Conservation (phyloP, 2,797 vertebrate species). For the Furcifer pardalis region DNA sequence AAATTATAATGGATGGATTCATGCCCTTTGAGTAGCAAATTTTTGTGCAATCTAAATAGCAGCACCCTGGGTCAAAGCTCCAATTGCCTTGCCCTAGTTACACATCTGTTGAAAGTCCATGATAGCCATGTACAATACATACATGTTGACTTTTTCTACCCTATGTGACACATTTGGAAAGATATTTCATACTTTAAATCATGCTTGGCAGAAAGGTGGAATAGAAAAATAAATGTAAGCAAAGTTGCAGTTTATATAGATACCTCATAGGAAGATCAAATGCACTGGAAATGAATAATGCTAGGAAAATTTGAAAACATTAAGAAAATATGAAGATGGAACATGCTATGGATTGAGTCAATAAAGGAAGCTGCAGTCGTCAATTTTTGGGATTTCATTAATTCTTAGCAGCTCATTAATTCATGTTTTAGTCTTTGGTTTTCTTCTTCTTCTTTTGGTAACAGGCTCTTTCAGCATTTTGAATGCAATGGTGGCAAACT, state of each 20-base stretch:
- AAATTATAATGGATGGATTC: no score
- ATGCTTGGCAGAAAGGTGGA: not conserved
- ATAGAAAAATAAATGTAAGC: not conserved
- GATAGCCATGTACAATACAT: not conserved
- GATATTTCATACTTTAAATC: not conserved
- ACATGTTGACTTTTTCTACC: not conserved
- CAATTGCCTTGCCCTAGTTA: not conserved
- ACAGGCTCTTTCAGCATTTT: conserved; percentile 70
- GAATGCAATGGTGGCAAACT: conserved; percentile 59
- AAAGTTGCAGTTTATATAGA: not conserved
- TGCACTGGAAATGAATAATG: no score
- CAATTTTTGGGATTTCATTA: no score
- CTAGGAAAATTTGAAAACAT: no score
- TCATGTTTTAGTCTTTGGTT: conserved; percentile 26
- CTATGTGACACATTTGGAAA: not conserved
- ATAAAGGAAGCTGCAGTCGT: no score
- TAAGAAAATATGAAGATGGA: no score
- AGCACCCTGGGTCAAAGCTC: not conserved
- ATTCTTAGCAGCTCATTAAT: no score
- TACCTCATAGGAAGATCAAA: no score
- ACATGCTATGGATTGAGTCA: no score
- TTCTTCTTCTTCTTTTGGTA: conserved; percentile 44
- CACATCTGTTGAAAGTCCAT: not conserved
- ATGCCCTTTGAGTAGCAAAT: no score
- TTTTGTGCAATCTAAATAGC: no score